Percentiles rank a stretch among this genome's conserved stretches.
phyloP scores from a whole-genome alignment of 53 echinoderm and acorn worm species.

The Echinometra lucunter region DNA sequence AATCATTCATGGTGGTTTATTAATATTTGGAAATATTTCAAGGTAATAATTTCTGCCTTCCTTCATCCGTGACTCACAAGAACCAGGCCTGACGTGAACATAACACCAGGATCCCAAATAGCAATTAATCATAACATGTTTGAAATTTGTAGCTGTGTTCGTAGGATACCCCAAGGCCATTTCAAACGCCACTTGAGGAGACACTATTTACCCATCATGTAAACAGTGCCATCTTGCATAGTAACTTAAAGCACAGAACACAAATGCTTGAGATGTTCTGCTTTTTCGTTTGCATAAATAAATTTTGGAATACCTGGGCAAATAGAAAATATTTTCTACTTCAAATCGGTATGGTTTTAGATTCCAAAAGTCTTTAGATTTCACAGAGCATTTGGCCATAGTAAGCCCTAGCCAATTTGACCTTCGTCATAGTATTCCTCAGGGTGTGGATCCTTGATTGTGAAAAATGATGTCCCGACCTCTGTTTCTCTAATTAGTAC shows the following conservation, averaged over 20 bases:
- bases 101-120: background rate
- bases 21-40: background rate
- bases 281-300: too few relatives aligned
- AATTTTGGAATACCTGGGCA: too few relatives aligned
- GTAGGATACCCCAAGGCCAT: background rate
- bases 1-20: background rate
- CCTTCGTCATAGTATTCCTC: too few relatives aligned
- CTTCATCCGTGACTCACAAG: background rate
- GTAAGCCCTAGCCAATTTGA: too few relatives aligned
- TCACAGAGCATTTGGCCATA: too few relatives aligned
- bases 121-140: conserved; percentile 35
- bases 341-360: too few relatives aligned
- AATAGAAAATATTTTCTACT: too few relatives aligned
- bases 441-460: too few relatives aligned
- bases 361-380: too few relatives aligned
- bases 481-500: too few relatives aligned
- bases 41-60: background rate
- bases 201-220: background rate
- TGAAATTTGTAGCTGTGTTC: background rate
- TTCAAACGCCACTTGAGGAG: background rate
- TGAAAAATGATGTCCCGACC: too few relatives aligned
- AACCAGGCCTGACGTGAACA: background rate
- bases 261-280: too few relatives aligned
- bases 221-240: conserved; percentile 37
- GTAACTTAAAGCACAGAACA: background rate